Base-by-base conservation (phyloP, 2,797 vertebrate genomes). In the Myiothlypis chrysogaster region DNA sequence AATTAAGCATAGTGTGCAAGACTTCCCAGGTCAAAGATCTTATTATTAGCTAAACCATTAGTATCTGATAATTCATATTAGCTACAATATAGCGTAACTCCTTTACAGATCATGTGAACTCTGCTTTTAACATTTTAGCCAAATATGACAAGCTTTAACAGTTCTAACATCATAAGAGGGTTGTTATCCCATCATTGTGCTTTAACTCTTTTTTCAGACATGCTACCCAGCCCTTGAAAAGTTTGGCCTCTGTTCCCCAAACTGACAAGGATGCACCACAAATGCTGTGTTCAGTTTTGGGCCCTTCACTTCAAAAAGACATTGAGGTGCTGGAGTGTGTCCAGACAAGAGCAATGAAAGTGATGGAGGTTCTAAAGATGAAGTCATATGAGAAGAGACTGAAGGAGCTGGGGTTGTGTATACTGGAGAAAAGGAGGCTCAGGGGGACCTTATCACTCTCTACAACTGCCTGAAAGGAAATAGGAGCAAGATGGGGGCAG, bases 131-230 rank as follows among this genome's bases (percentile, higher is more conserved):
- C 2, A 12, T 59, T 68, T 88, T 59, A 88, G 35, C 14, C 21
- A 83, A 46, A 61, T 63, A 65, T 16, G 17, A 46, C 30, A 55
- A 83, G 20, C 3, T 61, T 11, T 61, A 88, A 22, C 3, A 52
- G 49, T 23, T 85, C 10, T 60, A 81, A 65, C 20, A 24, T 24
- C 5, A 2, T 9, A 79, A 76, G 3, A 59, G n/a, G 5, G 4
- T 37, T 63, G 41, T 44, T 55, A 63, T 24, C 9, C 14, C 49
- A 39, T 34, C 0, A 0, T 22, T 0, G 0, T 77, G 10, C 8
- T 60, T 70, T 69, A 76, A 37, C 23, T 57, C 16, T 77, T 92
- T 80, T 52, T 46, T 90, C 21, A 75, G 44, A 50, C 2, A 8
- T 76, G 32, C 21, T 81, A 4, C 39, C 35, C 19, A 63, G 2